Percentiles rank a stretch among this genome's conserved stretches.
Evolutionary conservation across 2,113 vertebrate genomes (phyloP).

Genomic region (Gracilinanus agilis): DNA sequence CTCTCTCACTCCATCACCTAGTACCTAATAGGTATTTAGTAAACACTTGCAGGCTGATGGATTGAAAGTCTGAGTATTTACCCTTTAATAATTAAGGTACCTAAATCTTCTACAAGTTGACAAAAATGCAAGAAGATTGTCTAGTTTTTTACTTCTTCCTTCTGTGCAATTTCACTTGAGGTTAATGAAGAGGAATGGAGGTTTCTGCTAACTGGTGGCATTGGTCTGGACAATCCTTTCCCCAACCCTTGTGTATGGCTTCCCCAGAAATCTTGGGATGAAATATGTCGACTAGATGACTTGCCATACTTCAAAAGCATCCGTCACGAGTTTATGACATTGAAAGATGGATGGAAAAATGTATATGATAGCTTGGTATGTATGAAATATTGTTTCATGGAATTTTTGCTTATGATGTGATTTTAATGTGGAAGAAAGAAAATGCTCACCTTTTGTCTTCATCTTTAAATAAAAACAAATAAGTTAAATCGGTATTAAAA

Average conservation of each 20-base stretch:
- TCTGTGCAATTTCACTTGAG: constrained; percentile 76
- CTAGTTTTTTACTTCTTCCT: constrained; percentile 9
- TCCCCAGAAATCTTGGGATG: constrained; percentile 92
- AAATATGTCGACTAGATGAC: constrained; percentile 90
- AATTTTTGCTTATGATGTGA: not conserved
- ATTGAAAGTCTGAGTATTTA: not conserved
- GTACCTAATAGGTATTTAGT: not conserved
- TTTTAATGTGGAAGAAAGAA: constrained; percentile 45
- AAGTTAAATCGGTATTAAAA: not conserved
- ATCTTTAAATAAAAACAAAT: constrained; percentile 36
- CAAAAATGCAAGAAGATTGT: not conserved
- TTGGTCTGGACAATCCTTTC: constrained; percentile 90
- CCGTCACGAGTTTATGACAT: constrained; percentile 83
- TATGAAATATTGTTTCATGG: constrained; percentile 20
- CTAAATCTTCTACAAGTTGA: not conserved
- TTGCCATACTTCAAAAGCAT: constrained; percentile 85
- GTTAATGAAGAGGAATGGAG: constrained; percentile 90
- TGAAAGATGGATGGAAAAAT: constrained; percentile 89
- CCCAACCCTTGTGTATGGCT: constrained; percentile 92
- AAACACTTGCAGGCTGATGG: not conserved
- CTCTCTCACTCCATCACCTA: not conserved
- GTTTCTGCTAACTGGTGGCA: constrained; percentile 92
- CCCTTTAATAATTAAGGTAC: not conserved
- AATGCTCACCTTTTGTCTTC: constrained; percentile 7
- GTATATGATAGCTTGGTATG: constrained; percentile 92